A percentile compares a stretch with the other conserved stretches of the same genome.
phyloP scores from a whole-genome alignment of 35 echinoderm and acorn worm species.

The Lytechinus pictus region DNA sequence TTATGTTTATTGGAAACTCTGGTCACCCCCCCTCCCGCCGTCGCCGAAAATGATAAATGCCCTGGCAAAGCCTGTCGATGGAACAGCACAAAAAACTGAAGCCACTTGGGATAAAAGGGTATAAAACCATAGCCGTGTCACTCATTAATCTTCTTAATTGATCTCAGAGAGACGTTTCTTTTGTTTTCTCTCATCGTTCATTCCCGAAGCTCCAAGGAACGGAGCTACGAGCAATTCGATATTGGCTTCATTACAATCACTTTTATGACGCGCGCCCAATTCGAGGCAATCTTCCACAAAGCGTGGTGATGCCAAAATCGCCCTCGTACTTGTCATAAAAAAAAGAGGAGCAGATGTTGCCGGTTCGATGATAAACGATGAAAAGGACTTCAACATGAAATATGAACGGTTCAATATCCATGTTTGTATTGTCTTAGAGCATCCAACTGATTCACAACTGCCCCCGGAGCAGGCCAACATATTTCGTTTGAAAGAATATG shows the following conservation, averaged over 20 bases:
- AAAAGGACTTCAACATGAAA: neutral
- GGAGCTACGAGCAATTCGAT: neutral
- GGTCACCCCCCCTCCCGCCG: neutral
- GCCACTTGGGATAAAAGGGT: neutral
- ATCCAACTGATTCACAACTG: neutral
- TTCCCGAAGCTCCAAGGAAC: neutral
- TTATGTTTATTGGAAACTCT: neutral
- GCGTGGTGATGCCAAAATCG: neutral
- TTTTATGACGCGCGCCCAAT: neutral
- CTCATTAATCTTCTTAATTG: conserved; percentile 14
- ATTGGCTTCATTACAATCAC: neutral
- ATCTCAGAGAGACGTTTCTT: neutral
- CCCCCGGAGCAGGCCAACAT: neutral
- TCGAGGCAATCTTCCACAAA: neutral
- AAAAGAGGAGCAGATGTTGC: neutral
- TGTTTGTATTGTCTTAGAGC: neutral
- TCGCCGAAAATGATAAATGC: neutral
- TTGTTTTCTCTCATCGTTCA: neutral
- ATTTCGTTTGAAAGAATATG: neutral
- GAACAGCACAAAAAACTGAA: neutral
- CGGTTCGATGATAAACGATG: neutral
- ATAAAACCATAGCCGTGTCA: conserved; percentile 1
- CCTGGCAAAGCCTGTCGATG: neutral
- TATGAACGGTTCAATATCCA: neutral
- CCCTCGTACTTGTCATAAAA: neutral